Conservation (phyloP, 92 coral and sea anemone species). For the Parazoanthus darwini region DNA sequence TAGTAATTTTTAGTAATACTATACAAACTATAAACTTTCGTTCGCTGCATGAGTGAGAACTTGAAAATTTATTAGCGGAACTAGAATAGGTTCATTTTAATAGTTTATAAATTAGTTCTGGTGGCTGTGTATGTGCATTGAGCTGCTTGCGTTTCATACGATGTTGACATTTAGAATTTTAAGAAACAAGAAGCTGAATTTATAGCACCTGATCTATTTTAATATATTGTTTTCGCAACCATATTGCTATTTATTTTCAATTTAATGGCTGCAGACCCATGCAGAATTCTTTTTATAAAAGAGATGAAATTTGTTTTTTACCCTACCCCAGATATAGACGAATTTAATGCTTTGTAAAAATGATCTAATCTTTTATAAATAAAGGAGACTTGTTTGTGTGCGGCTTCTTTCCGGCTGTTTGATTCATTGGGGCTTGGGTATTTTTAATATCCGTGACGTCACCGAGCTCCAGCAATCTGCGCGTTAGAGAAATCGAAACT, state of each 20-base stretch:
- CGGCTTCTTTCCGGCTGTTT: too few relatives aligned
- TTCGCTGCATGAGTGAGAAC: too few relatives aligned
- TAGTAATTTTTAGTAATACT: too few relatives aligned
- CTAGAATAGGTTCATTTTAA: background rate
- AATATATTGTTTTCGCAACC: background rate
- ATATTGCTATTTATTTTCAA: constrained; percentile 16
- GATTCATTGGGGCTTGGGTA: too few relatives aligned
- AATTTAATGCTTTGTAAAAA: background rate
- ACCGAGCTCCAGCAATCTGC: too few relatives aligned
- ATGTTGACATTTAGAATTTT: background rate
- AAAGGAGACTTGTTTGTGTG: too few relatives aligned
- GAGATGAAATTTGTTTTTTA: background rate
- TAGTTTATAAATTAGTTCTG: background rate
- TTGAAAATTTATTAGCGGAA: background rate
- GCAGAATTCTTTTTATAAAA: constrained; percentile 6
- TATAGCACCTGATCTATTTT: background rate
- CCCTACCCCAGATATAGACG: background rate
- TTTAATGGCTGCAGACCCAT: background rate
- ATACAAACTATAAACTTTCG: too few relatives aligned
- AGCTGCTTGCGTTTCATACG: background rate
- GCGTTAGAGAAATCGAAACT: too few relatives aligned
- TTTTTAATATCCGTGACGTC: too few relatives aligned
- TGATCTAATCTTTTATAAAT: background rate
- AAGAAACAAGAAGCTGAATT: background rate
- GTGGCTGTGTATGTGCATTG: background rate